Base-by-base conservation (phyloP, 2,797 vertebrate species). In the Garrulus glandarius region DNA sequence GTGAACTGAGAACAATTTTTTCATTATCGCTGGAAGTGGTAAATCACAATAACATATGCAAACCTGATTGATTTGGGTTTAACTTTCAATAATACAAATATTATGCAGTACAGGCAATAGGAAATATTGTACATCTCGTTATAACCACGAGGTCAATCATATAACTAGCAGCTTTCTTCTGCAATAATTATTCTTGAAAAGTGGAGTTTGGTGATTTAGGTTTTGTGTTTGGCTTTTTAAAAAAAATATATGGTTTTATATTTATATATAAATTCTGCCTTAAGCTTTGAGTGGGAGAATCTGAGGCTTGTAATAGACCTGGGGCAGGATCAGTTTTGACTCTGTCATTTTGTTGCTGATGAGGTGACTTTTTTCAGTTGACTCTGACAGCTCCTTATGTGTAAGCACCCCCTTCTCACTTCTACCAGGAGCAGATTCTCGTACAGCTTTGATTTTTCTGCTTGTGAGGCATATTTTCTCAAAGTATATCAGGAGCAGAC, bases 381-480 rank as follows among this genome's bases (percentile, higher is more conserved):
- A 77, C 34, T 91, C 59, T 82, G 74, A 84, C 81, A 93, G 87
- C 30, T 76, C 34, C 47, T 82, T 88, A 20, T 70, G 57, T 59
- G 19, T 67, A 93, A 93, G 52, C n/a, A 78, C 24, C 27, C 27
- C 1, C 23, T 88, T 60, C 47, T 84, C 44, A 22, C 22, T 89
- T 83, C 68, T 39, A 26, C 53, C 26, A 47, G 37, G 67, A 89
- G 41, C 44, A 79, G 70, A 70, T 78, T 91, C 77, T 91, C 3
- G 5, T 46, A 20, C 37, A 90, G 47, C 19, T 86, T 93, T 93
- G 79, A 70, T 63, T 92, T 95, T 96, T 89, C 74, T 93, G 70
- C 71, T 95, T 84, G 55, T 56, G 67, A 91, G n/a, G 67, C 60
- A 22, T 63, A 47, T 91, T 91, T 88, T 77, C 68, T 64, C 55